Base-by-base conservation (phyloP, 2,797 vertebrate genomes). In the Liasis olivaceus region DNA sequence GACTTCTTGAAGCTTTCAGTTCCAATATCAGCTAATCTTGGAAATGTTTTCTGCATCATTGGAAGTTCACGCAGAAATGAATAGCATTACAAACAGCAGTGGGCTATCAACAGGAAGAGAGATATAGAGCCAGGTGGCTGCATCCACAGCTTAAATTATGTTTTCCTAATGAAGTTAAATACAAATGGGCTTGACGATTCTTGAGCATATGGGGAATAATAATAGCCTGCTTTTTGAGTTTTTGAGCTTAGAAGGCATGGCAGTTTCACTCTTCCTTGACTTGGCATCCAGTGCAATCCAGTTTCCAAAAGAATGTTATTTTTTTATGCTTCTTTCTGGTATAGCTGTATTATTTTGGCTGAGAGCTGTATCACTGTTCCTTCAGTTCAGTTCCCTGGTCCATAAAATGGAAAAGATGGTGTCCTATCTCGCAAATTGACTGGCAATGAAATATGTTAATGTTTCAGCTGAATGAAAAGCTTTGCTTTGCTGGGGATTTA, bases 21-120 rank as follows among this genome's bases (percentile, higher is more conserved):
- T 96, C 97, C 95, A 95, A 91, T 97, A 94, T 97, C 97, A 96
- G 69, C 96, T 96, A 95, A 96, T 96, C 92, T 77, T 95, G 94
- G 89, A 95, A 96, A 94, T 92, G 90, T 96, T 96, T 94, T 94
- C 95, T 94, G 94, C 95, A 91, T 95, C 96, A 91, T 0, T 95
- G 96, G 94, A 95, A 94, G 93, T 97, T 92, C 72, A 85, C 89
- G 42, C 94, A 92, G 88, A 95, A 96, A 96, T 94, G 93, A 95
- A 95, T 85, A 93, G 89, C 94, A 94, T 84, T 64, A 92, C 95
- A 95, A 92, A 64, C 26, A 93, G 72, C 77, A 93, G 62, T 0
- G 2, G 85, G 42, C 87, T 87, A 54, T n/a, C 88, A 93, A 94
- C 7, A 22, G 5, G 42, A 88, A 11, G 22, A 58, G 84, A 28